These are phyloP conservation scores for Artibeus jamaicensis DNA, from an alignment of 2,797 vertebrate species.

Conservation along the genomic window DNA sequence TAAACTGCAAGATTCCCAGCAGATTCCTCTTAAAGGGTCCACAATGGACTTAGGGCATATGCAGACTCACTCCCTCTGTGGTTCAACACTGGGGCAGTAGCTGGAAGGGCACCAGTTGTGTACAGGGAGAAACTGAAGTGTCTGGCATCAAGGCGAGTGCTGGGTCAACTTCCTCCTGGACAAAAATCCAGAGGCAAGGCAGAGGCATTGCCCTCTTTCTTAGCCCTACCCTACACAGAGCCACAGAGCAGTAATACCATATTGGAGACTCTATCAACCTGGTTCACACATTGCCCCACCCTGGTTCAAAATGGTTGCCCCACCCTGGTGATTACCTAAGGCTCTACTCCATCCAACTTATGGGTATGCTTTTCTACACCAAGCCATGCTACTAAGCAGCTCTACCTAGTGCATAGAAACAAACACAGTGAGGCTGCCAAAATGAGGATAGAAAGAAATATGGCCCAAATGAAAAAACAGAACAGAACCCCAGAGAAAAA, in stretches of 20 bases:
- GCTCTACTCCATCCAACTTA: no score
- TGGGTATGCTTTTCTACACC: no score
- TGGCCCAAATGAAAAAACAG: no score
- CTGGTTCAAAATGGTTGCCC: no score
- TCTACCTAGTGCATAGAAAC: background rate
- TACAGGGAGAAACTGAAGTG: background rate
- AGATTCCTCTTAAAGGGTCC: background rate
- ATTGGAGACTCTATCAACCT: no score
- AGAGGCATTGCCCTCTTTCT: background rate
- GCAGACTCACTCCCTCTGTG: background rate
- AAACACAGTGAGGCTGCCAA: background rate
- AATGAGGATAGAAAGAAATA: no score
- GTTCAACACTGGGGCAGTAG: background rate
- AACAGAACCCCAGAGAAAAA: no score
- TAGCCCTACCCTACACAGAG: background rate
- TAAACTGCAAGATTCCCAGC: background rate
- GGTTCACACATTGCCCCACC: no score
- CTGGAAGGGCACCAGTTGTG: background rate
- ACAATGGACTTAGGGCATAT: background rate
- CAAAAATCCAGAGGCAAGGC: no score
- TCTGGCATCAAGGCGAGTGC: background rate
- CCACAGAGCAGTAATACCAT: no score
- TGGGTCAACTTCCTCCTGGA: no score
- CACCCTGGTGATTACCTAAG: no score
- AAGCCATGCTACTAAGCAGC: background rate